phyloP scores from a whole-genome alignment of 1,140 invertebrate species.

The Globodera rostochiensis region DNA sequence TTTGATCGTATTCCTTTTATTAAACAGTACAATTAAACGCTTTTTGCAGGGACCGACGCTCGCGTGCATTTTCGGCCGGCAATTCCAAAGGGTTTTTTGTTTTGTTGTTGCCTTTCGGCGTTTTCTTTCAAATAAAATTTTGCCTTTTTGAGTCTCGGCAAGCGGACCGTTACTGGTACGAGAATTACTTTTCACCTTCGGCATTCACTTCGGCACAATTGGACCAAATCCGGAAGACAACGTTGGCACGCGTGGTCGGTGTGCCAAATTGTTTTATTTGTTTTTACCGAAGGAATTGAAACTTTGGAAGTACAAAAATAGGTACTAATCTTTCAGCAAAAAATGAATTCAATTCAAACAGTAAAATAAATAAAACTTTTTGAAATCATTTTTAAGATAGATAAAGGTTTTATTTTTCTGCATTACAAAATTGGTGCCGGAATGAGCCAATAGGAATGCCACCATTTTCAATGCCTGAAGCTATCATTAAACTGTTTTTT shows the following conservation, averaged over 20 bases:
- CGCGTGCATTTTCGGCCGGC: conserved; percentile 80
- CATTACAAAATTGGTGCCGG: too few species aligned
- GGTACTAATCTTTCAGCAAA: too few species aligned
- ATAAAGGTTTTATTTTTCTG: background rate
- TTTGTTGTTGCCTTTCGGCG: background rate
- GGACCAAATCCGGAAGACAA: conserved; percentile 74
- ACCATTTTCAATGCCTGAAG: background rate
- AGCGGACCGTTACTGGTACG: conserved; percentile 63
- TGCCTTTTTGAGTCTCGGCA: conserved; percentile 44
- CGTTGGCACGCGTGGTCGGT: conserved; percentile 71
- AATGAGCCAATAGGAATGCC: background rate
- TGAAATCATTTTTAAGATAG: too few species aligned
- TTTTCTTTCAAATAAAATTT: conserved; percentile 20
- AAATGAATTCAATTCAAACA: background rate
- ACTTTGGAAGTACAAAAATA: too few species aligned
- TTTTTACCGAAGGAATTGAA: too few species aligned
- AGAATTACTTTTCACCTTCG: conserved; percentile 55
- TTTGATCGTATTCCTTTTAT: background rate
- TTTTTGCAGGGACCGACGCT: conserved; percentile 75
- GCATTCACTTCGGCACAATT: conserved; percentile 77
- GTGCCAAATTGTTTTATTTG: too few species aligned
- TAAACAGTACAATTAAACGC: background rate
- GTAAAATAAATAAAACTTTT: background rate
- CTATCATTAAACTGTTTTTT: too few species aligned
- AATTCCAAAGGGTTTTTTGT: conserved; percentile 71